Percentiles rank a stretch among this genome's conserved stretches.
Conservation (phyloP, 2,113 vertebrate species). For the Acrocephalus arundinaceus region DNA sequence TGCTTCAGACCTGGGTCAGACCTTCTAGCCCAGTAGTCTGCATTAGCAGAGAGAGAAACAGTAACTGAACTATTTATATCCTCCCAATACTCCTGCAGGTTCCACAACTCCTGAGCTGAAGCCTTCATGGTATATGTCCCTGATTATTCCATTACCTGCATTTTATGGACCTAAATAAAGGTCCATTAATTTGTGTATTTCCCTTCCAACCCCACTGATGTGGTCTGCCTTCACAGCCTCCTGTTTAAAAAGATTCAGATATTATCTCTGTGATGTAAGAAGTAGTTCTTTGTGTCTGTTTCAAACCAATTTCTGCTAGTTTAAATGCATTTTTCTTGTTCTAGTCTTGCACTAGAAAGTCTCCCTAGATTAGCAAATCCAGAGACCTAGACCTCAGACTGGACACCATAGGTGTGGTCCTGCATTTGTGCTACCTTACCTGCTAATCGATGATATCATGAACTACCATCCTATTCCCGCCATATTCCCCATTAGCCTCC, state of each 20-base stretch:
- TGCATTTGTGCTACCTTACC: neutral
- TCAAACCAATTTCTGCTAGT: neutral
- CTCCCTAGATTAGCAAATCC: neutral
- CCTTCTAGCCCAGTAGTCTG: neutral
- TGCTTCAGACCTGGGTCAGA: neutral
- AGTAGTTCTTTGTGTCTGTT: neutral
- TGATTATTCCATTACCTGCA: neutral
- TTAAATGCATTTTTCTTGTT: neutral
- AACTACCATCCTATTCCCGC: neutral
- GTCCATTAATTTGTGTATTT: neutral
- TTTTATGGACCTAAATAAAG: neutral
- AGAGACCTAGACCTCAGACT: neutral
- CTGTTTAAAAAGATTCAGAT: neutral
- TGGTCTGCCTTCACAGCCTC: neutral
- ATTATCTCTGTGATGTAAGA: neutral
- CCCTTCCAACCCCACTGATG: neutral
- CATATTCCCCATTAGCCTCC: neutral
- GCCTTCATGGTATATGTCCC: neutral
- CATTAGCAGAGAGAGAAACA: neutral
- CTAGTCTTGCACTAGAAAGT: neutral
- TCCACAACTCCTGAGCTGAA: neutral
- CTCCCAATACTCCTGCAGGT: neutral
- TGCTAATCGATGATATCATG: rapidly evolving
- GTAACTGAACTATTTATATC: neutral
- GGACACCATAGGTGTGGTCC: neutral